A percentile compares a stretch with the other conserved stretches of the same genome.
phyloP scores from a whole-genome alignment of 2,797 vertebrate genomes.

The Naso thynnoides region DNA sequence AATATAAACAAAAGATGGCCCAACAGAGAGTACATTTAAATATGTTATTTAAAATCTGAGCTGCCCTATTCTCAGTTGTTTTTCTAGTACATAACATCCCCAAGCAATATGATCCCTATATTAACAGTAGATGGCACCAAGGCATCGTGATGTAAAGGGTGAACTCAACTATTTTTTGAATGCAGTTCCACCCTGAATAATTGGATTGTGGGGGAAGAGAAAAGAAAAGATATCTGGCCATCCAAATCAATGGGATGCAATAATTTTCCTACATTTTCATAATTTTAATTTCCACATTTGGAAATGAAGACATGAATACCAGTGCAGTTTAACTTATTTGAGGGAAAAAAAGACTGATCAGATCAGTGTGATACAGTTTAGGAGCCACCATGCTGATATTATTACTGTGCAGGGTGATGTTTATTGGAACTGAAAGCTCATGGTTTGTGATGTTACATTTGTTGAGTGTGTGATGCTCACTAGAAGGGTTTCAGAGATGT shows the following conservation, averaged over 20 bases:
- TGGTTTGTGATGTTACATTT: conserved; percentile 28
- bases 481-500: conserved; percentile 25
- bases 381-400: conserved; percentile 30
- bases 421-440: conserved; percentile 46
- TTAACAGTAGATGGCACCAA: conserved; percentile 89
- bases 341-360: not conserved
- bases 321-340: not conserved
- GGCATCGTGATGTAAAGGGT: conserved; percentile 73
- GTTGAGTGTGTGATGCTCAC: conserved; percentile 26
- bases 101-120: conserved; percentile 61
- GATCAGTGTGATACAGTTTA: conserved; percentile 17
- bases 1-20: not conserved
- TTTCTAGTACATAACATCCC: conserved; percentile 28
- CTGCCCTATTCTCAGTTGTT: not conserved
- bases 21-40: not conserved
- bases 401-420: conserved; percentile 39
- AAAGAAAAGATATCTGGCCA: not conserved
- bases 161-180: conserved; percentile 48
- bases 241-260: conserved; percentile 17
- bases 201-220: conserved; percentile 29
- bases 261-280: conserved; percentile 6
- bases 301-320: conserved; percentile 7
- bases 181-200: conserved; percentile 48
- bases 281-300: conserved; percentile 29
- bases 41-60: not conserved